Evolutionary conservation across 2,888 invertebrate genomes (phyloP).

Genomic region (Steromphala cineraria): DNA sequence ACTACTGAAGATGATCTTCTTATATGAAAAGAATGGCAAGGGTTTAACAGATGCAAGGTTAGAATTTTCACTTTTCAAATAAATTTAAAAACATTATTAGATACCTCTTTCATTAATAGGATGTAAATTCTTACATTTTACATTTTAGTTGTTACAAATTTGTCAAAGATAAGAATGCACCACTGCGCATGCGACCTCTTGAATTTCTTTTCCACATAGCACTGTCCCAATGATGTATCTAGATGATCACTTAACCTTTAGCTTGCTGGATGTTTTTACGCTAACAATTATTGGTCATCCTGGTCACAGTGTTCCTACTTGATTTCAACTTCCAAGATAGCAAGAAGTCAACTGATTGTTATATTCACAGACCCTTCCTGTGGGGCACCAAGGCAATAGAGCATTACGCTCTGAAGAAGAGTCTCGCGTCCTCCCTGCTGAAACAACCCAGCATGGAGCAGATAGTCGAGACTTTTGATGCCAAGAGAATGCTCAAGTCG

Average conservation of each 20-base stretch:
- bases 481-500: conserved; percentile 81
- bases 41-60: conserved; percentile 78
- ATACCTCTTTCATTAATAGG: too few species aligned
- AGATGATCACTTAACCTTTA: too few species aligned
- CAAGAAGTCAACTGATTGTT: not conserved
- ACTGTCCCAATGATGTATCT: too few species aligned
- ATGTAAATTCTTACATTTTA: too few species aligned
- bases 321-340: conserved; percentile 2
- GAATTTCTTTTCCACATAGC: too few species aligned
- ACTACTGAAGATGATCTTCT: conserved; percentile 81
- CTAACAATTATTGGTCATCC: too few species aligned
- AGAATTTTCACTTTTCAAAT: conserved; percentile 8
- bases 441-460: conserved; percentile 85
- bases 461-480: conserved; percentile 84
- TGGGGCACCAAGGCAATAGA: conserved; percentile 89
- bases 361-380: conserved; percentile 83
- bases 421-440: conserved; percentile 80
- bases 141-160: too few species aligned
- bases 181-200: too few species aligned
- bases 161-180: too few species aligned
- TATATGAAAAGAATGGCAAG: conserved; percentile 83
- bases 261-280: too few species aligned
- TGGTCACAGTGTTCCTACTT: not conserved
- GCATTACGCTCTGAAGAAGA: conserved; percentile 79
- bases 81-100: too few species aligned